phyloP scores from a whole-genome alignment of 2,797 vertebrate genomes.

The Amphiprion clarkii region DNA sequence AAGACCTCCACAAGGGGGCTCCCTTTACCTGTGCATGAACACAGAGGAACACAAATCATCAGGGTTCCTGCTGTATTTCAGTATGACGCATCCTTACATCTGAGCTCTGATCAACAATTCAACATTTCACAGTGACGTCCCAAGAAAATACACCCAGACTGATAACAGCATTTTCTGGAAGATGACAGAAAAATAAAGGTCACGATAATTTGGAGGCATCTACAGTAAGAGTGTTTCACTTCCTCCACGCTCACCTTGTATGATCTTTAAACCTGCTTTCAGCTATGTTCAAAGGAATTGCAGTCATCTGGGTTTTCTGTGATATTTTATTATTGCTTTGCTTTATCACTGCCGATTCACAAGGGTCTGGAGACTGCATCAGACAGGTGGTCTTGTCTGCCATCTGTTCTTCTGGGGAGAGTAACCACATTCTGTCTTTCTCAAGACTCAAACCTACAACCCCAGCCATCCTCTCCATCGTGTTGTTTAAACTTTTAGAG shows the following conservation, averaged over 20 bases:
- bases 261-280: constrained; percentile 11
- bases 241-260: constrained; percentile 2
- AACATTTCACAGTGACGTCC: constrained; percentile 17
- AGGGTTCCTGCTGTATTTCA: constrained; percentile 8
- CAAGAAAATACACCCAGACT: constrained; percentile 6
- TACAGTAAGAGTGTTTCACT: constrained; percentile 4
- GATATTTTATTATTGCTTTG: constrained; percentile 22
- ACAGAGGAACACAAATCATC: neutral
- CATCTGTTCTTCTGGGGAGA: constrained; percentile 23
- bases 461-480: neutral
- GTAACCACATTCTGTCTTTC: neutral
- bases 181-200: constrained; percentile 36
- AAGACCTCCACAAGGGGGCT: constrained; percentile 71
- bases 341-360: constrained; percentile 14
- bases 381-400: constrained; percentile 20
- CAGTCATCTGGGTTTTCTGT: neutral
- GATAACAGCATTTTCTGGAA: constrained; percentile 6
- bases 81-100: constrained; percentile 18
- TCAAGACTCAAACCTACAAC: constrained; percentile 31
- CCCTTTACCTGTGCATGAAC: constrained; percentile 60
- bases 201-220: constrained; percentile 26
- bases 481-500: constrained; percentile 43
- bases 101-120: constrained; percentile 15
- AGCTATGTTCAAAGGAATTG: constrained; percentile 2
- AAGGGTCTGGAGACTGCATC: constrained; percentile 15